These are phyloP conservation scores for Epirrita christyi DNA, from an alignment of 2,888 invertebrate species.

Conservation along the genomic window DNA sequence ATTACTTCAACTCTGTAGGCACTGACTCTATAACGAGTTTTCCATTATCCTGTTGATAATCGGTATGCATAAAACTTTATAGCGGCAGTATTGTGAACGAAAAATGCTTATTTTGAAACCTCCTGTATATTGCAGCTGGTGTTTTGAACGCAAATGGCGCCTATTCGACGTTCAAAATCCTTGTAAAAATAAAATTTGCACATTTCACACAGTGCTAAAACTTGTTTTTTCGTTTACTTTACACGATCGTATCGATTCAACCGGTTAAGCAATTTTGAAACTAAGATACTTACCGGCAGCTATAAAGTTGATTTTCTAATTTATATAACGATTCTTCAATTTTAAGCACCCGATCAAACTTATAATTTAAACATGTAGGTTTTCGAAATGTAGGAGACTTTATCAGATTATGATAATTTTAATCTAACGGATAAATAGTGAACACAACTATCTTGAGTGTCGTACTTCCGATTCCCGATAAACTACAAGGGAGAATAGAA, in stretches of 20 bases:
- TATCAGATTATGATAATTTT: too few species aligned
- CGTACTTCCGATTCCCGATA: too few species aligned
- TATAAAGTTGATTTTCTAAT: constrained; percentile 8
- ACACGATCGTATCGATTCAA: constrained; percentile 2
- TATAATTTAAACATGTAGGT: too few species aligned
- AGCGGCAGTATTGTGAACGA: not conserved
- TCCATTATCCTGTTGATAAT: constrained; percentile 22
- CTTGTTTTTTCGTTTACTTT: constrained; percentile 17
- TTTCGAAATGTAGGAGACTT: not conserved
- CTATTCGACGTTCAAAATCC: constrained; percentile 21
- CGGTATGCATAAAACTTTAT: not conserved
- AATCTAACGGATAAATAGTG: too few species aligned
- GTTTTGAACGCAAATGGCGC: constrained; percentile 20
- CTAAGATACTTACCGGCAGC: constrained; percentile 1
- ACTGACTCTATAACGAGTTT: constrained; percentile 9
- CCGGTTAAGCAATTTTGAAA: constrained; percentile 20
- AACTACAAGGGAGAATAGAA: too few species aligned
- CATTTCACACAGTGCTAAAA: constrained; percentile 33
- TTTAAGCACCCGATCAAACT: too few species aligned
- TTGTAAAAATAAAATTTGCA: constrained; percentile 26
- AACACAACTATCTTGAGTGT: too few species aligned
- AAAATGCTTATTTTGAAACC: not conserved
- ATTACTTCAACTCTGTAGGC: constrained; percentile 5
- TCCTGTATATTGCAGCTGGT: not conserved
- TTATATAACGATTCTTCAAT: constrained; percentile 16